phyloP scores from a whole-genome alignment of 2,113 vertebrate species.

The Xiphorhynchus elegans region DNA sequence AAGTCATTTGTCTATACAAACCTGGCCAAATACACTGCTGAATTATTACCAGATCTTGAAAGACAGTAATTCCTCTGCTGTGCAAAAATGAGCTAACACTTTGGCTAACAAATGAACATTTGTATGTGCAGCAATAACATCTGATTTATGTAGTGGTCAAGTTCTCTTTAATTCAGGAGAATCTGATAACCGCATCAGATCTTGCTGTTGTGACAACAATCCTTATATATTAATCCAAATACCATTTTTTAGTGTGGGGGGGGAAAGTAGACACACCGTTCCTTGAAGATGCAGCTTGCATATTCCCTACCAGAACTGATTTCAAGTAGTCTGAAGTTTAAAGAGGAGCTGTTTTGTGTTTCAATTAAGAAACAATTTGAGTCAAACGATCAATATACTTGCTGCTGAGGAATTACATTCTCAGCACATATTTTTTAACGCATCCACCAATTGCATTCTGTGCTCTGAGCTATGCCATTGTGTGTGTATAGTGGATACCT shows the following conservation, averaged over 20 bases:
- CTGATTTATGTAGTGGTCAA: not conserved
- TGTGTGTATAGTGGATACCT: accelerated
- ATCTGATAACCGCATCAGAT: not conserved
- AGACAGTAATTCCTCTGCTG: not conserved
- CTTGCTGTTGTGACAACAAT: not conserved
- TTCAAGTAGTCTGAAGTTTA: constrained; percentile 1
- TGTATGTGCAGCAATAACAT: not conserved
- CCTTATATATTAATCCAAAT: not conserved
- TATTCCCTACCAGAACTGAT: not conserved
- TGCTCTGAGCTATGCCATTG: not conserved
- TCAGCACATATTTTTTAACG: not conserved
- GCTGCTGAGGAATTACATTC: not conserved
- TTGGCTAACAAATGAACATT: not conserved
- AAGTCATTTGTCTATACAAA: not conserved
- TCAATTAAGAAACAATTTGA: constrained; percentile 19
- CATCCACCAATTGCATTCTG: not conserved
- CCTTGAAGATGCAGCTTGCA: not conserved
- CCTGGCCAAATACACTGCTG: not conserved
- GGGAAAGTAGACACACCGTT: not conserved
- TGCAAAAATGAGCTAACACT: not conserved
- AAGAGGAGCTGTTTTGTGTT: not conserved
- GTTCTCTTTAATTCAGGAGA: not conserved
- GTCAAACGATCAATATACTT: not conserved
- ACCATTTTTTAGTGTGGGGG: not conserved
- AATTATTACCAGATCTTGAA: not conserved